Base-by-base conservation (phyloP, 2,113 vertebrate genomes). In the Lontra canadensis region DNA sequence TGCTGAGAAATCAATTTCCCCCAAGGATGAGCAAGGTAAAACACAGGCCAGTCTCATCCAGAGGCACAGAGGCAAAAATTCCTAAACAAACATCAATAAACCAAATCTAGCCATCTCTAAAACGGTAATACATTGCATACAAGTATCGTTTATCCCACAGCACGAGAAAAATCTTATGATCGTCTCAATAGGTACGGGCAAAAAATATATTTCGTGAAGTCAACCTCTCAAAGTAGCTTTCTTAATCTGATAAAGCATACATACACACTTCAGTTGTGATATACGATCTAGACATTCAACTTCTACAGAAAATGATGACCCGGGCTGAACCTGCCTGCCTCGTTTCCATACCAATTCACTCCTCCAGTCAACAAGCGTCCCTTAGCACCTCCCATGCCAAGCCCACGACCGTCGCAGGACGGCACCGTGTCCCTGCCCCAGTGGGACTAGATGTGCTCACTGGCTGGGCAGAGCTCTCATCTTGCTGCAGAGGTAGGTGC, bases 361-460 rank as follows among this genome's bases (percentile, higher is more conserved):
- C 39, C 49, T 52, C 83, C 59, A 49, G 59, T 26, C 59, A 84
- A 9, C 67, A 15, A 57, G 84, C 9, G 13, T 59, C 49, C 49
- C 85, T 84, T 34, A 57, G 76, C 36, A 47, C 57, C 44, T 88
- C 74, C 83, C 0, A 1, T 0, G 7, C 84, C 31, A 1, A 44
- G 34, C 5, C 59, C 39, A 7, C 26, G 14, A 1, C 63, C 15
- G n/a, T 4, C 3, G 2, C 49, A 25, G 23, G 21, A 47, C 0
- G 13, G 36, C 36, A 57, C 4, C 21, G 6, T 29, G 42, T 4
- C 3, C n/a, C 76, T 2, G 4, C 5, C 10, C 26, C 18, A 6
- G 25, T 17, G 3, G 76, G 11, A 52, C 6, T 4, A 36, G 34
- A 2, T 1, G 1, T 17, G 36, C 26, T 18, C 0, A 0, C 7